phyloP scores from a whole-genome alignment of 2,888 invertebrate genomes.

The Griposia aprilina region DNA sequence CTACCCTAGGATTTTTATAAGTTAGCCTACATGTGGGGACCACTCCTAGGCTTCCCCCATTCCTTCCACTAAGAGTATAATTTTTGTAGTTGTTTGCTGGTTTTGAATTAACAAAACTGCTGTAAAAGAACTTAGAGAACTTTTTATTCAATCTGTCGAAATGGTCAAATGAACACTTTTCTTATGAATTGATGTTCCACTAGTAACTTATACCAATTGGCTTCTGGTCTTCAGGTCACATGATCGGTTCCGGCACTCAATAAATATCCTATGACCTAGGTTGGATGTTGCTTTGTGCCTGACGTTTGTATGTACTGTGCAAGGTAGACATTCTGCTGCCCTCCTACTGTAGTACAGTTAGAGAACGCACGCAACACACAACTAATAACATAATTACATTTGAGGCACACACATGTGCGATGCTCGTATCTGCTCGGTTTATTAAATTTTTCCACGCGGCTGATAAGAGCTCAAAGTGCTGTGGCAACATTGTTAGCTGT shows the following conservation, averaged over 20 bases:
- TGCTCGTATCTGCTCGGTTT: conserved; percentile 41
- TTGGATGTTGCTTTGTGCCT: not conserved
- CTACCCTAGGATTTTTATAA: no score
- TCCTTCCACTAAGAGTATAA: not conserved
- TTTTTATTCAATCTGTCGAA: not conserved
- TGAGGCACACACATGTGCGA: conserved; percentile 47
- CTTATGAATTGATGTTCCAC: not conserved
- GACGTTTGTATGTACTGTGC: not conserved
- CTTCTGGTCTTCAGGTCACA: not conserved
- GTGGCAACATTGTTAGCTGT: conserved; percentile 41
- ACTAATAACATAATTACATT: conserved; percentile 66
- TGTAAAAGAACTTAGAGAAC: not conserved
- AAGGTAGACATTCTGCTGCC: conserved; percentile 26
- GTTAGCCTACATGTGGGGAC: not conserved
- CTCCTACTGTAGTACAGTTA: not conserved
- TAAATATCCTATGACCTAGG: not conserved
- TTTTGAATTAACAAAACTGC: not conserved
- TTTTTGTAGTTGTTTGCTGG: not conserved
- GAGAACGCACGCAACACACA: conserved; percentile 54
- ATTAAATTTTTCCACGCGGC: conserved; percentile 52
- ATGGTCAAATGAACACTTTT: not conserved
- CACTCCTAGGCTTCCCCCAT: not conserved
- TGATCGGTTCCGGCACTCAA: no score
- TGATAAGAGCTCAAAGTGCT: conserved; percentile 44
- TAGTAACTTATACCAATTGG: no score